A percentile compares a stretch with the other conserved stretches of the same genome.
phyloP scores from a whole-genome alignment of 2,797 vertebrate species.

The Megalops cyprinoides region DNA sequence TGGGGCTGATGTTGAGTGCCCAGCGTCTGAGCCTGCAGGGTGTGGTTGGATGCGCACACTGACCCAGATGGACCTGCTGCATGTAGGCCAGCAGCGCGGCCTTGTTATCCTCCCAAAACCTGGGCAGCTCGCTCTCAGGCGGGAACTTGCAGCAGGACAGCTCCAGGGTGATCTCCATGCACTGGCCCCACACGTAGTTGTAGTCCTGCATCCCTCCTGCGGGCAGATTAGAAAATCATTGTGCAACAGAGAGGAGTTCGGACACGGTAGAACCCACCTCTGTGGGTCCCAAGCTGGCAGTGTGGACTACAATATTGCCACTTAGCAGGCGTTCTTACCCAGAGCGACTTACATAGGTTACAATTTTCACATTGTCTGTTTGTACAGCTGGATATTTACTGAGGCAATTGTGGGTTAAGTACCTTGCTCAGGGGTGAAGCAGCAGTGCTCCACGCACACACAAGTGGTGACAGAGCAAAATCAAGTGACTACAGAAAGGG shows the following conservation, averaged over 20 bases:
- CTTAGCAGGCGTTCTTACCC: no score
- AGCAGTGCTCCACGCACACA: no score
- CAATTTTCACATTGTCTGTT: no score
- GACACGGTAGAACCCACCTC: neutral
- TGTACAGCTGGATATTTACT: no score
- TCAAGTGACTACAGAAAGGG: no score
- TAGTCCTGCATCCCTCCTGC: constrained; percentile 97
- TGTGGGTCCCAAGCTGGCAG: neutral
- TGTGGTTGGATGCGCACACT: constrained; percentile 41
- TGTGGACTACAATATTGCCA: no score
- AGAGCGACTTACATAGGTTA: no score
- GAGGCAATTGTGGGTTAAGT: no score
- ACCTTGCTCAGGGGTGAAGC: no score
- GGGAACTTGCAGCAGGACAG: constrained; percentile 94
- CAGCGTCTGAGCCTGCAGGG: neutral
- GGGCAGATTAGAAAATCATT: constrained; percentile 47
- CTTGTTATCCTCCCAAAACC: constrained; percentile 83
- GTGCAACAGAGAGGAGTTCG: neutral
- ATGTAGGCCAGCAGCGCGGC: constrained; percentile 83
- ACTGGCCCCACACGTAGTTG: constrained; percentile 91
- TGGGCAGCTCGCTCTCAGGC: constrained; percentile 69
- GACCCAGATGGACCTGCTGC: constrained; percentile 90
- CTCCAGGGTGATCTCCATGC: constrained; percentile 90
- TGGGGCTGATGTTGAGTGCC: neutral
- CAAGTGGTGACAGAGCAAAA: no score